Base-by-base conservation (phyloP, 2,888 invertebrate genomes). In the Oxyteleia sp. region DNA sequence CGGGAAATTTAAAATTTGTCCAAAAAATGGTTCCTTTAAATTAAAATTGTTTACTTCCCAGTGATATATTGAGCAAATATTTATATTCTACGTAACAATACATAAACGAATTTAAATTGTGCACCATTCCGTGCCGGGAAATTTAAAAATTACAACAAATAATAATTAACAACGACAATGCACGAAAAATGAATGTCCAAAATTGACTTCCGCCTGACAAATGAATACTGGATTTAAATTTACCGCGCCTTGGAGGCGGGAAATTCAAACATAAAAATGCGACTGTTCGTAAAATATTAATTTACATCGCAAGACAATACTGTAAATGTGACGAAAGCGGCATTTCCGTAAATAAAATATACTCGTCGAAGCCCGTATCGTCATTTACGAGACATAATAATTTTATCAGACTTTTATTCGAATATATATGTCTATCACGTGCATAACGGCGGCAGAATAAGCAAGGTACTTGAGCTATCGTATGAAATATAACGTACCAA, bases 401-500 rank as follows among this genome's bases (percentile, higher is more conserved):
- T 81, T 75, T 57, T 63, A 68, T 49, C 69, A 47, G 61, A 81
- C 63, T 69, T 68, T 69, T 75, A 79, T 79, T 49, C 15, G 63
- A 64, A 64, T 53, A 71, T 71, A 45, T 45, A 69, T 53, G 74
- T 71, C 68, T 69, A 69, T 64, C 49, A 55, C 20, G 43, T 11
- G 38, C 51, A 61, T 16, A 63, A 51, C 66, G 49, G 11, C 26
- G 47, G 16, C 38, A 47, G 47, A 80, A 84, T 84, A 76, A 61
- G 71, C 68, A 49, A 57, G 66, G 79, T 57, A 71, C 75, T 75
- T 71, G 74, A 83, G 79, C 64, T 75, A 83, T 79, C 75, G 71
- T 45, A 59, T 71, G 79, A 76, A 84, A 75, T 84, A 84, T 76
- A 84, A 80, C 75, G 71, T 66, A 61, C 84, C 79, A 74, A 84